A percentile compares a stretch with the other conserved stretches of the same genome.
Conservation (phyloP, 2,888 invertebrate genomes). For the Argyresthia goedartella region DNA sequence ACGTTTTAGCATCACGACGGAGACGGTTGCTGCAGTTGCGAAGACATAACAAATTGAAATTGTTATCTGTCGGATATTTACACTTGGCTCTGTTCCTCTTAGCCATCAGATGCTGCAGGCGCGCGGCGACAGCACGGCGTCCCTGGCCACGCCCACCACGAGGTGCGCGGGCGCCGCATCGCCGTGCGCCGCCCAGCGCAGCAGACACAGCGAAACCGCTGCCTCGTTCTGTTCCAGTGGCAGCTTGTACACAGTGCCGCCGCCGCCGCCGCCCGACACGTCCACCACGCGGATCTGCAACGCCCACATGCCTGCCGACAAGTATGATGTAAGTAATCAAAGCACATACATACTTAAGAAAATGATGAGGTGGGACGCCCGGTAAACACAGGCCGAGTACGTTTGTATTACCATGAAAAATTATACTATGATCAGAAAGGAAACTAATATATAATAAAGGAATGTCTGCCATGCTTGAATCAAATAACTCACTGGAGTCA, state of each 20-base stretch:
- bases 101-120: constrained; percentile 64
- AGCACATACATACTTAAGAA: too few species aligned
- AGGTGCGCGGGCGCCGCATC: constrained; percentile 62
- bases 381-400: too few species aligned
- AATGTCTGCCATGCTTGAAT: constrained; percentile 61
- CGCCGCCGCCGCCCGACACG: constrained; percentile 74
- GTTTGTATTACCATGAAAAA: too few species aligned
- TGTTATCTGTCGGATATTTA: too few species aligned
- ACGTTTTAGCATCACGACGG: too few species aligned
- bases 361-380: too few species aligned
- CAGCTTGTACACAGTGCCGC: constrained; percentile 79
- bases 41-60: too few species aligned
- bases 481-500: constrained; percentile 53
- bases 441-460: constrained; percentile 1
- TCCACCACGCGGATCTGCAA: constrained; percentile 90
- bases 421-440: too few species aligned
- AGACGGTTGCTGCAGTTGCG: too few species aligned
- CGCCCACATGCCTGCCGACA: constrained; percentile 89
- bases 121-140: constrained; percentile 89
- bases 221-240: constrained; percentile 97
- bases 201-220: constrained; percentile 88
- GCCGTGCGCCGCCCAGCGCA: constrained; percentile 78
- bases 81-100: too few species aligned
- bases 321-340: too few species aligned
- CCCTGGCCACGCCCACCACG: constrained; percentile 94